Evolutionary conservation across 1,140 invertebrate species (phyloP), one percentile per base, ranked within the genome.

Genomic region (Drosophila malerkotliana): DNA sequence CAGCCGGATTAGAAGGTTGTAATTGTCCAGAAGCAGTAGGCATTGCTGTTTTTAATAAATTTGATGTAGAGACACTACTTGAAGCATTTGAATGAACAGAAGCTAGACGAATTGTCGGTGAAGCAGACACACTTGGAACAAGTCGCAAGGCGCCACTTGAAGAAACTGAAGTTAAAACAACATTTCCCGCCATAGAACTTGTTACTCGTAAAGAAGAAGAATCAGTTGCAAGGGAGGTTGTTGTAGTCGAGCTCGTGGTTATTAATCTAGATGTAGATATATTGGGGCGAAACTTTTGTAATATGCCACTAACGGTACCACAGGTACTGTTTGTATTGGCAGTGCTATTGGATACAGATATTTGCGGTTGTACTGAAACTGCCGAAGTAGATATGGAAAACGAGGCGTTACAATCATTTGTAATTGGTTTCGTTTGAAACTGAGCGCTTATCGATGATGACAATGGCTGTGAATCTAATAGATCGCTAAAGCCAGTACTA

Each of bases 251-350:
- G 8, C 7, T 45, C 2, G 74, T 26, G 10, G 51, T 41, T 0
- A 53, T 14, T 12, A 63, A 51, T 12, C 72, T 59, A 1, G 71
- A 34, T 1, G 67, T 24, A 10, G 59, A 49, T 7, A 69, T 51
- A 15, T 48, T 63, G 12, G 77, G 58, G 24, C 90, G 77, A 52
- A 90, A 73, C 34, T 91, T 90, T 72, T 88, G 90, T 5, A 90
- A 30, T 18, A 80, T 64, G 21, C 37, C 53, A 18, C 47, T 32
- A 8, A 28, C 48, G 39, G 51, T 18, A 6, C 52, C 51, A 39
- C 18, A 15, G 8, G 51, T 49, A 1, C 44, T 15, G n/a, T 41
- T 37, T 48, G 64, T 59, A 21, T 63, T 32, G 34, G 72, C 76
- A 7, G 80, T 82, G 41, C 79, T 85, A 39, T 77, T 90, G 12